A percentile compares a stretch with the other conserved stretches of the same genome.
Conservation (phyloP, 2,797 vertebrate genomes). For the Corythornis leucogaster region DNA sequence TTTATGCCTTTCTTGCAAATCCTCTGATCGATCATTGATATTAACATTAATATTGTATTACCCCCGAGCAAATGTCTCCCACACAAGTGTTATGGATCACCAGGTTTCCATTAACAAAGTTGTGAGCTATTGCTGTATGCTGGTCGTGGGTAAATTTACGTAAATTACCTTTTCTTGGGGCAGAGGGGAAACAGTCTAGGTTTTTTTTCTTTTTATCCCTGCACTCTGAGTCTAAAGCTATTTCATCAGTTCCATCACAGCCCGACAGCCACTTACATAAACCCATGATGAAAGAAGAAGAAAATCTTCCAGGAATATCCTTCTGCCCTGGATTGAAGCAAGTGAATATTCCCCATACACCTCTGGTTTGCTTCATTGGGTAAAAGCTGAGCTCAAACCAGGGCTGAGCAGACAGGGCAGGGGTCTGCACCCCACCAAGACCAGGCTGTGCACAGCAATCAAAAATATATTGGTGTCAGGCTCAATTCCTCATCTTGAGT, state of each 20-base stretch:
- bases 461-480: not conserved
- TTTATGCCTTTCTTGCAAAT: conserved; percentile 96
- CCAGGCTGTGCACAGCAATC: not conserved
- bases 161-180: conserved; percentile 87
- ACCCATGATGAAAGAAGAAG: not conserved
- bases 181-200: not conserved
- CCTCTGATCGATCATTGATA: conserved; percentile 94
- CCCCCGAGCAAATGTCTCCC: conserved; percentile 91
- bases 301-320: not conserved
- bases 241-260: not conserved
- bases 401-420: not conserved
- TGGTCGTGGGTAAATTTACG: conserved; percentile 83
- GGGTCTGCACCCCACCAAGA: not conserved
- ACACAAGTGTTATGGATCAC: conserved; percentile 92
- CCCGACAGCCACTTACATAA: not conserved
- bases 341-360: not conserved
- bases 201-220: not conserved
- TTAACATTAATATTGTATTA: conserved; percentile 89
- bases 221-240: not conserved
- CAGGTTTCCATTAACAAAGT: conserved; percentile 96
- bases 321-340: not conserved
- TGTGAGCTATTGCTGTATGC: conserved; percentile 82
- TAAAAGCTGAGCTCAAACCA: not conserved
- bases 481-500: not conserved
- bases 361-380: rapidly evolving